These are phyloP conservation scores for Macrotis lagotis DNA, from an alignment of 2,113 vertebrate species.

Conservation along the genomic window DNA sequence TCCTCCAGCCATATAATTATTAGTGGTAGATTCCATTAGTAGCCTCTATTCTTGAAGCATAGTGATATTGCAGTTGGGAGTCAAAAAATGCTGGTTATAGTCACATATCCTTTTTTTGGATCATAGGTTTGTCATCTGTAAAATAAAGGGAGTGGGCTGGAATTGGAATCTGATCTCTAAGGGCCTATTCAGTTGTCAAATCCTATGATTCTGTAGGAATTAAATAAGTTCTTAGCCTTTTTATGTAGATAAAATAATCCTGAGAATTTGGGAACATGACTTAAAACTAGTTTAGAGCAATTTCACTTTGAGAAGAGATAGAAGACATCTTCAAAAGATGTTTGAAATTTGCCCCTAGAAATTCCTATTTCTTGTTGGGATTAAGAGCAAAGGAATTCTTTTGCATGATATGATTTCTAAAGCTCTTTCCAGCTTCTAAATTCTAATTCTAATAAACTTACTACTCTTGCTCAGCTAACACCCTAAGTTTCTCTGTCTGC, in stretches of 20 bases:
- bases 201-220: neutral
- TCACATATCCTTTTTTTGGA: neutral
- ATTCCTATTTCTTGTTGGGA: neutral
- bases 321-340: neutral
- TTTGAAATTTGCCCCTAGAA: neutral
- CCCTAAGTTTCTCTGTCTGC: neutral
- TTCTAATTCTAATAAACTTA: neutral
- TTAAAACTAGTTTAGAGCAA: neutral
- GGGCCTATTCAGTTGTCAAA: neutral
- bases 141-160: neutral
- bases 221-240: neutral
- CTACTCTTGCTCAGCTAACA: neutral
- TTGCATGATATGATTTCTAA: neutral
- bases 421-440: neutral
- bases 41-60: neutral
- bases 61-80: neutral
- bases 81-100: neutral
- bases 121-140: neutral
- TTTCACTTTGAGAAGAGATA: neutral
- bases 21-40: neutral
- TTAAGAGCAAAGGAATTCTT: neutral
- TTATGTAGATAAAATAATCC: neutral
- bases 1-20: neutral
- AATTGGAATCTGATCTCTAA: neutral
- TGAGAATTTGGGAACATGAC: neutral